phyloP scores from a whole-genome alignment of 2,113 vertebrate species.

The Numida meleagris region DNA sequence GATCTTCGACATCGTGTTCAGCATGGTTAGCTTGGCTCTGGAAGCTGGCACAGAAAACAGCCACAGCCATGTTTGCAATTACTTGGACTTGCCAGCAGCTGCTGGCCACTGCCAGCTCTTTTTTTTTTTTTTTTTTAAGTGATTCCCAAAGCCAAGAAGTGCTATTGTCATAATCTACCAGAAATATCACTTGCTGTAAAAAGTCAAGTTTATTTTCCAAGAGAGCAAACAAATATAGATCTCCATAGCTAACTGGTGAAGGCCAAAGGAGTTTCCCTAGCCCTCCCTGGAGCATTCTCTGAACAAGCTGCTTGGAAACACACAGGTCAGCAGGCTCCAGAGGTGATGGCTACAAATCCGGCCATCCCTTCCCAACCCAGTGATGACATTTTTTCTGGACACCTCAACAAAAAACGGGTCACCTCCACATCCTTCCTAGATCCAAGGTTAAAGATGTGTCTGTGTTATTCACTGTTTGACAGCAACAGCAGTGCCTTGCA shows the following conservation, averaged over 20 bases:
- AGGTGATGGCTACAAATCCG: background rate
- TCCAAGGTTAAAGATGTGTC: background rate
- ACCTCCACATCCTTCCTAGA: background rate
- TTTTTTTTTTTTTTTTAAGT: background rate
- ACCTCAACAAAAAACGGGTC: accelerated
- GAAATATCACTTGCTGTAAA: background rate
- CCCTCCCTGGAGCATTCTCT: background rate
- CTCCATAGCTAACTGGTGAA: background rate
- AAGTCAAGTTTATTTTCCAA: background rate
- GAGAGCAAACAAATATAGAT: slow-evolving; percentile 12
- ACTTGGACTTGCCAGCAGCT: background rate
- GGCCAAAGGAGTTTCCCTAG: slow-evolving; percentile 13
- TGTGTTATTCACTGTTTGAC: background rate
- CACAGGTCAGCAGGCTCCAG: background rate
- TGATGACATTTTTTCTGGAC: background rate
- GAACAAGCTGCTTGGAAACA: background rate
- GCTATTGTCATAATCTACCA: background rate
- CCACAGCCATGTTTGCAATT: background rate
- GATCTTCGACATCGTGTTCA: slow-evolving; percentile 98
- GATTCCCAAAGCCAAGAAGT: background rate
- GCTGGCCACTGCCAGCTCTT: background rate
- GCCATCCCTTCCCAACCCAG: background rate
- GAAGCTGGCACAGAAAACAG: slow-evolving; percentile 82
- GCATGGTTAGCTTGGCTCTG: slow-evolving; percentile 95
- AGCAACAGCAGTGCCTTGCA: background rate